A percentile compares a stretch with the other conserved stretches of the same genome.
Conservation (phyloP, 2,888 invertebrate genomes). For the Netelia melanura region DNA sequence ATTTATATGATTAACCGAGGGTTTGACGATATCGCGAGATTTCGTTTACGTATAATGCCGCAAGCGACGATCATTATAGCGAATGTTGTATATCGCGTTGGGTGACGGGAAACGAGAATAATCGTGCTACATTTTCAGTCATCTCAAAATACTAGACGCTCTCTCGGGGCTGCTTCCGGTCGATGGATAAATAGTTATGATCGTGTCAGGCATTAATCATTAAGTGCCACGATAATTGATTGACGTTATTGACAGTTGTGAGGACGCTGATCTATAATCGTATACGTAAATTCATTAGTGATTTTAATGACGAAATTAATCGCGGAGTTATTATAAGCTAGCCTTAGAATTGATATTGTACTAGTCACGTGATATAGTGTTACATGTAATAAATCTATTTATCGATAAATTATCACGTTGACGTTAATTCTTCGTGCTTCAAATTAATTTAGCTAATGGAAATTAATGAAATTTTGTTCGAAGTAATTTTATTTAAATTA, state of each 20-base stretch:
- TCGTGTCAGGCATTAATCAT: background rate
- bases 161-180: background rate
- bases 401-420: too few species aligned
- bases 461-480: background rate
- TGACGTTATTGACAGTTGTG: too few species aligned
- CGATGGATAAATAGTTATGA: constrained; percentile 27
- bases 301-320: too few species aligned
- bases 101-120: background rate
- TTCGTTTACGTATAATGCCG: constrained; percentile 2
- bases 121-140: constrained; percentile 16
- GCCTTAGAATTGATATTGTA: too few species aligned
- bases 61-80: background rate
- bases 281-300: too few species aligned
- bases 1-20: constrained; percentile 42
- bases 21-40: constrained; percentile 7
- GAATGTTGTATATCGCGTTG: constrained; percentile 5
- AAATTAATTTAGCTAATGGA: background rate
- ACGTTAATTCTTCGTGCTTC: too few species aligned
- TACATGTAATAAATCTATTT: too few species aligned
- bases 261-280: too few species aligned
- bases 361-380: too few species aligned
- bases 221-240: background rate
- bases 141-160: background rate
- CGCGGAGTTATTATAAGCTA: too few species aligned
- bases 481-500: constrained; percentile 9